phyloP scores from a whole-genome alignment of 2,113 vertebrate species.

The Bettongia penicillata region DNA sequence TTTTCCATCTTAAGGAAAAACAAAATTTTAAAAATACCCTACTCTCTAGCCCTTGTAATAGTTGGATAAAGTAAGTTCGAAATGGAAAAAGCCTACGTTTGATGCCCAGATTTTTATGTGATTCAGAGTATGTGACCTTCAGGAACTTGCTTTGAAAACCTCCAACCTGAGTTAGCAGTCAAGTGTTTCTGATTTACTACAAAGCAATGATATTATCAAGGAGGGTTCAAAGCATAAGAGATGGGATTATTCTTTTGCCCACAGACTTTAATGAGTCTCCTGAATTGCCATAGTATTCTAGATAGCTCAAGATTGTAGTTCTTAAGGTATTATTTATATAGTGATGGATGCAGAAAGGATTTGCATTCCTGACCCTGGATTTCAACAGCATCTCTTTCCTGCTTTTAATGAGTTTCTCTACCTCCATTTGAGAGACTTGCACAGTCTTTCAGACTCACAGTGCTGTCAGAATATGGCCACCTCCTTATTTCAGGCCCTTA shows the following conservation, averaged over 20 bases:
- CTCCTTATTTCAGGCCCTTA: not conserved
- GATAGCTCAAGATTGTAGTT: not conserved
- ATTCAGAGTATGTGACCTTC: conserved; percentile 25
- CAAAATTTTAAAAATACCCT: conserved; percentile 36
- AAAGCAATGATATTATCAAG: not conserved
- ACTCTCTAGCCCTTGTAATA: conserved; percentile 14
- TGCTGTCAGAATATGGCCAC: not conserved
- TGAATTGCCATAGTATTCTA: not conserved
- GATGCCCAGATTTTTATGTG: conserved; percentile 36
- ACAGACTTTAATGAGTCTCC: not conserved
- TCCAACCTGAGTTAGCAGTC: conserved; percentile 45
- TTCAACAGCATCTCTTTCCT: not conserved
- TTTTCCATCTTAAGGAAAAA: not conserved
- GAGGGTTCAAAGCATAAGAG: not conserved
- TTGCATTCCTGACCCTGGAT: not conserved
- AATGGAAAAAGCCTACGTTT: not conserved
- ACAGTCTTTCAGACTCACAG: not conserved
- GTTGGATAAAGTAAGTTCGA: conserved; percentile 42
- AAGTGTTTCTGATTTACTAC: conserved; percentile 37
- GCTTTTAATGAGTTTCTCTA: not conserved
- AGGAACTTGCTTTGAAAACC: conserved; percentile 38
- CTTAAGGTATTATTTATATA: not conserved
- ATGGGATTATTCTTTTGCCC: not conserved
- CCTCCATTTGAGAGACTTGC: not conserved
- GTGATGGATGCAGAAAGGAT: not conserved